Conservation (phyloP, 2,888 invertebrate species). For the Epistrophella euchroma region DNA sequence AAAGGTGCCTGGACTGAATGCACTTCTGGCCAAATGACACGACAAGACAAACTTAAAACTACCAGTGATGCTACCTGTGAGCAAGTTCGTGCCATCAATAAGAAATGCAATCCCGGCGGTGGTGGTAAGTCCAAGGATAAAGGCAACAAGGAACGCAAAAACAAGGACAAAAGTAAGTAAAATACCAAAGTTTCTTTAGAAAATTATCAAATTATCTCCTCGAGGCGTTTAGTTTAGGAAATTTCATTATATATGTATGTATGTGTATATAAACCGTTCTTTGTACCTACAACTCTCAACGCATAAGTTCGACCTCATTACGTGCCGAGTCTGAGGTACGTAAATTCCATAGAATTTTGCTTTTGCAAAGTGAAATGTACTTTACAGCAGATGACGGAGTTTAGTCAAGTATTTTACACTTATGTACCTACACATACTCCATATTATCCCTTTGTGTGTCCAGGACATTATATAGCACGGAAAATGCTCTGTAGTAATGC, state of each 20-base stretch:
- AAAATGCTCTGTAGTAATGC: slow-evolving; percentile 43
- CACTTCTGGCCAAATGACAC: slow-evolving; percentile 90
- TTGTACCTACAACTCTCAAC: slow-evolving; percentile 17
- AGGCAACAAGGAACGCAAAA: slow-evolving; percentile 82
- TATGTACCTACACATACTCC: slow-evolving; percentile 3
- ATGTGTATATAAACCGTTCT: too few species aligned
- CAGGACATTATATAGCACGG: slow-evolving; percentile 35
- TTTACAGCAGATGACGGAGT: slow-evolving; percentile 20
- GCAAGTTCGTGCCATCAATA: slow-evolving; percentile 90
- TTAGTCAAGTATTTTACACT: not conserved
- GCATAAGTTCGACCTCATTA: slow-evolving; percentile 69
- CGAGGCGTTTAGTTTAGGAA: not conserved
- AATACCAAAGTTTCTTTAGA: slow-evolving; percentile 25
- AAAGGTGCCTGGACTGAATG: slow-evolving; percentile 95
- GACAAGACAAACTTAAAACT: slow-evolving; percentile 92
- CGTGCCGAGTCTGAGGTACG: slow-evolving; percentile 16
- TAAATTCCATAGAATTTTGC: slow-evolving; percentile 43
- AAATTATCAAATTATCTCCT: slow-evolving; percentile 48
- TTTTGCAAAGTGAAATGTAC: slow-evolving; percentile 17
- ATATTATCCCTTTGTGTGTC: slow-evolving; percentile 12
- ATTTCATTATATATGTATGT: slow-evolving; percentile 37
- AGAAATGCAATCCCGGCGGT: slow-evolving; percentile 92
- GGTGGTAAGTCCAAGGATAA: slow-evolving; percentile 83
- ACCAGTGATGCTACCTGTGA: slow-evolving; percentile 92
- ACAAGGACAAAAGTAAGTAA: slow-evolving; percentile 85